Percentiles rank a stretch among this genome's conserved stretches.
These are phyloP conservation scores for Spialia ferax DNA, from an alignment of 2,888 invertebrate species.

Conservation along the genomic window DNA sequence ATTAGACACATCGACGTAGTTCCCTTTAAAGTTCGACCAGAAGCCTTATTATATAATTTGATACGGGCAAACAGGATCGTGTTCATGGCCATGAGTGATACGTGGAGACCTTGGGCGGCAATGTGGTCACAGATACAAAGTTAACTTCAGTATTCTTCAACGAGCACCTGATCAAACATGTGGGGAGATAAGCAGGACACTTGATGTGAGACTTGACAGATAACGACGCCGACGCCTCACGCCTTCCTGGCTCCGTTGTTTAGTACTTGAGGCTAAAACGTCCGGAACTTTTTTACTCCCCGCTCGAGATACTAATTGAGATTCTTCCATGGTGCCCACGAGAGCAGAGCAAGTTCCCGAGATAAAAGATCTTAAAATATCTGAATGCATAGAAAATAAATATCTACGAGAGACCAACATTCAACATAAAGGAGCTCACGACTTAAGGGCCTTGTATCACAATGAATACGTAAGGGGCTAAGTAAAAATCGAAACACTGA, in stretches of 20 bases:
- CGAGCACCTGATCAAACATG: constrained; percentile 84
- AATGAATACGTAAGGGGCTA: constrained; percentile 59
- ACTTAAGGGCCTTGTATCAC: constrained; percentile 59
- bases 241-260: constrained; percentile 63
- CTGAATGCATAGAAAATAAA: constrained; percentile 22
- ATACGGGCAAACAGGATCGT: constrained; percentile 55
- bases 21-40: constrained; percentile 46
- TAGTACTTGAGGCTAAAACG: constrained; percentile 57
- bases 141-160: constrained; percentile 49
- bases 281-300: constrained; percentile 17
- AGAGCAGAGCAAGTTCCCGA: constrained; percentile 24
- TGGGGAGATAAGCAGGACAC: constrained; percentile 80
- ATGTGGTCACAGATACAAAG: constrained; percentile 65
- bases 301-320: constrained; percentile 10
- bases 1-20: constrained; percentile 19
- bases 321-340: constrained; percentile 15
- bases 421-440: constrained; percentile 50
- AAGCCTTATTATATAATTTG: constrained; percentile 62
- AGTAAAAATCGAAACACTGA: constrained; percentile 75
- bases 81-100: constrained; percentile 71
- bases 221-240: constrained; percentile 57
- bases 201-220: constrained; percentile 79
- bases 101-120: constrained; percentile 66
- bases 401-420: constrained; percentile 37
- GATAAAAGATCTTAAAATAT: constrained; percentile 38